Conservation (phyloP, 2,797 vertebrate species). For the Bufotes viridis region DNA sequence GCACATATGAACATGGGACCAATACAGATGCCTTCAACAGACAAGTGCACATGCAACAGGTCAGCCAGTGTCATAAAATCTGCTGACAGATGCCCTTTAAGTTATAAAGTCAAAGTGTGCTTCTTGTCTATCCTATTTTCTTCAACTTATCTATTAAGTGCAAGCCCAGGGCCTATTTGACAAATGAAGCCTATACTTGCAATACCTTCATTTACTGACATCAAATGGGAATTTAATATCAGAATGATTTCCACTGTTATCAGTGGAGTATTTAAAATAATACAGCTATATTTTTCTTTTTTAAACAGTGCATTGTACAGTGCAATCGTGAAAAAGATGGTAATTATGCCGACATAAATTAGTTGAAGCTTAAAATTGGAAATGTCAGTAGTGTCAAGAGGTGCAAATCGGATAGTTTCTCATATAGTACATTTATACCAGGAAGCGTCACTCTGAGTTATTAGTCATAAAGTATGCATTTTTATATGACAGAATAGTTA, state of each 20-base stretch:
- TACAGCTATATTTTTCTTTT: neutral
- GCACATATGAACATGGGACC: no score
- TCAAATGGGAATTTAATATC: neutral
- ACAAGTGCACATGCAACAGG: no score
- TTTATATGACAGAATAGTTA: slow-evolving; percentile 41
- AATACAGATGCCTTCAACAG: no score
- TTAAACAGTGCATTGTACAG: slow-evolving; percentile 1
- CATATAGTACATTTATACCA: slow-evolving; percentile 47
- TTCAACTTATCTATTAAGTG: no score
- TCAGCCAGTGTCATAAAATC: no score
- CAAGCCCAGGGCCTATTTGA: no score
- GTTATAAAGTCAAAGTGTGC: no score
- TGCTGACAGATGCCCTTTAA: no score
- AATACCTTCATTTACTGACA: no score
- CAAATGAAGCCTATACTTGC: no score
- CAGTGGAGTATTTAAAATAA: neutral
- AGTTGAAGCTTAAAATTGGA: slow-evolving; percentile 51
- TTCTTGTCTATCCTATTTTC: no score
- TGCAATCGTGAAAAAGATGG: slow-evolving; percentile 3
- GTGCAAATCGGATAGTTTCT: slow-evolving; percentile 43
- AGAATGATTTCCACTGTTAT: neutral
- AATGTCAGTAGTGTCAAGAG: slow-evolving; percentile 47
- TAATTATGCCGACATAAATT: slow-evolving; percentile 41
- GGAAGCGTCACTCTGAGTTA: slow-evolving; percentile 36
- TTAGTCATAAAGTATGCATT: slow-evolving; percentile 47